phyloP scores from a whole-genome alignment of 2,888 invertebrate genomes.

The Cenopis cana region DNA sequence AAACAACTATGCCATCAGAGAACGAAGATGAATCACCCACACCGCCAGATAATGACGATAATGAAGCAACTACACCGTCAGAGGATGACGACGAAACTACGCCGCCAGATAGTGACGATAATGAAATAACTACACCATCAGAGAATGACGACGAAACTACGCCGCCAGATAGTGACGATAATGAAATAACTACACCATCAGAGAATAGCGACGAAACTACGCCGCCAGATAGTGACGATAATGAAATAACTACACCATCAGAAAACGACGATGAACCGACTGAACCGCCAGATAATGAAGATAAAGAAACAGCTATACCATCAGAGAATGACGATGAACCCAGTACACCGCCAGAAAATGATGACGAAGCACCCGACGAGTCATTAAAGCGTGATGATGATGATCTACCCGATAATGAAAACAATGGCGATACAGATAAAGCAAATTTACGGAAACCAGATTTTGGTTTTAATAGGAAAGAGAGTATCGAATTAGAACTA shows the following conservation, averaged over 20 bases:
- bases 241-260: not conserved
- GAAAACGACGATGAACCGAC: not conserved
- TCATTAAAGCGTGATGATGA: not conserved
- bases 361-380: not conserved
- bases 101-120: not conserved
- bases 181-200: not conserved
- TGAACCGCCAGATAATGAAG: not conserved
- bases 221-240: not conserved
- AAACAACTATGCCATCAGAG: not conserved
- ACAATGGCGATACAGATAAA: not conserved
- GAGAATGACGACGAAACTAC: not conserved
- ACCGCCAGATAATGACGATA: not conserved
- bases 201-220: not conserved
- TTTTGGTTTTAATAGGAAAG: constrained; percentile 48
- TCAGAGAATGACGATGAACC: not conserved
- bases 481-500: constrained; percentile 51
- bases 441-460: constrained; percentile 24
- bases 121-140: not conserved
- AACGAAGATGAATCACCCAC: not conserved
- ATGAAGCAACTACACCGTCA: not conserved
- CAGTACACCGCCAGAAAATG: no score
- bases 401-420: not conserved
- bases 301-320: not conserved
- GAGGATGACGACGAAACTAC: not conserved
- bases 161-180: not conserved